Evolutionary conservation across 2,888 invertebrate genomes (phyloP).

Genomic region (Sericinus montela): DNA sequence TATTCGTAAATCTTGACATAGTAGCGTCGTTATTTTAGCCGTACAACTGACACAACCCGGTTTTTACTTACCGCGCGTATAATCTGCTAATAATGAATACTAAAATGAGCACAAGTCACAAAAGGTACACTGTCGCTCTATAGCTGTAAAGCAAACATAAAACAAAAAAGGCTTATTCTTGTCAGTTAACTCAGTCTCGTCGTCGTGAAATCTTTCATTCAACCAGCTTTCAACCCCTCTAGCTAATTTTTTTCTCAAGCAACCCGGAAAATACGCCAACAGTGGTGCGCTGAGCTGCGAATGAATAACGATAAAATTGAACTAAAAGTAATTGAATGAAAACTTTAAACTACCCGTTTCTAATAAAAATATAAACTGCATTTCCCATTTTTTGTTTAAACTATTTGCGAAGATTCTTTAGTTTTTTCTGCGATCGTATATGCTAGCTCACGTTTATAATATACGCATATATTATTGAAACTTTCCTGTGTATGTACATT

Average conservation of each 20-base stretch:
- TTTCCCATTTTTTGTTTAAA: too few relatives aligned
- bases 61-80: constrained; percentile 36
- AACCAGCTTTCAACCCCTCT: constrained; percentile 29
- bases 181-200: constrained; percentile 24
- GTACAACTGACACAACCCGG: constrained; percentile 20
- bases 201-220: constrained; percentile 22
- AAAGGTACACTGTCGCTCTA: constrained; percentile 50
- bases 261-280: constrained; percentile 16
- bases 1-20: constrained; percentile 25
- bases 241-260: constrained; percentile 31
- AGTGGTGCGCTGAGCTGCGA: constrained; percentile 15
- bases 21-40: constrained; percentile 21
- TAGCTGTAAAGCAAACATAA: constrained; percentile 53
- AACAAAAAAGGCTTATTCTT: constrained; percentile 54
- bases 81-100: constrained; percentile 57
- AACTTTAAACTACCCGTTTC: background rate
- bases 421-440: too few relatives aligned
- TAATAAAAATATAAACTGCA: background rate
- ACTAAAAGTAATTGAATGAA: constrained; percentile 10
- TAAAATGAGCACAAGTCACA: constrained; percentile 53
- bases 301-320: constrained; percentile 16
- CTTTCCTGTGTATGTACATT: too few relatives aligned
- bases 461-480: too few relatives aligned
- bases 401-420: too few relatives aligned
- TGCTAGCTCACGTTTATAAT: too few relatives aligned